Evolutionary conservation across 2,888 invertebrate species (phyloP).

Genomic region (Tanypteryx hageni): DNA sequence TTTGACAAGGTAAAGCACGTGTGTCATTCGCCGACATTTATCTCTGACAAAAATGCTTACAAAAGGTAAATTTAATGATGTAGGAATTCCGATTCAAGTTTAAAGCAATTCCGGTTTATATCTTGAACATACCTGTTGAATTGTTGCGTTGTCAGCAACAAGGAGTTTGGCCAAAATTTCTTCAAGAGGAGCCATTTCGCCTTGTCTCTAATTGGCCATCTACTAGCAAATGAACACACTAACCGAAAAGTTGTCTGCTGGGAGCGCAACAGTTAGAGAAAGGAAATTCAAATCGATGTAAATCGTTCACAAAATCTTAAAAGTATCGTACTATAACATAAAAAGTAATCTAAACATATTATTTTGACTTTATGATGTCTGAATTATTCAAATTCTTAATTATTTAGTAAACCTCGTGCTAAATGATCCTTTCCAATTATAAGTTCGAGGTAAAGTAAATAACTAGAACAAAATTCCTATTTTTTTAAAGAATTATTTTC

Average conservation of each 20-base stretch:
- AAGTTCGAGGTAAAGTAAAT: too few relatives aligned
- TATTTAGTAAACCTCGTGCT: too few relatives aligned
- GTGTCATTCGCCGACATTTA: neutral
- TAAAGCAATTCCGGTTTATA: neutral
- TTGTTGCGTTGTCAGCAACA: slow-evolving; percentile 79
- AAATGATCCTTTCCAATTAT: too few relatives aligned
- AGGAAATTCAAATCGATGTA: neutral
- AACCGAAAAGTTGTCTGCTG: slow-evolving; percentile 1
- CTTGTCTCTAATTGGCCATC: neutral
- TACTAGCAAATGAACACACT: neutral
- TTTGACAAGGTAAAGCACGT: slow-evolving; percentile 41
- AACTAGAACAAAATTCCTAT: too few relatives aligned
- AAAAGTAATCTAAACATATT: neutral
- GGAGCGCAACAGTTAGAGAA: neutral
- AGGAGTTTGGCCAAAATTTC: slow-evolving; percentile 80
- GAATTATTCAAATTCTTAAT: too few relatives aligned
- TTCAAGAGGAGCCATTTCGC: slow-evolving; percentile 75
- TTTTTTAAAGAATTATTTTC: too few relatives aligned
- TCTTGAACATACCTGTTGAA: slow-evolving; percentile 78
- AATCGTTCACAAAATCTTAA: neutral
- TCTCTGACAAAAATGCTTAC: neutral
- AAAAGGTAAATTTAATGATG: neutral
- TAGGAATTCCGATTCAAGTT: neutral
- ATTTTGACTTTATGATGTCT: neutral
- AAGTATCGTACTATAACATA: neutral